Evolutionary conservation across 2,113 vertebrate genomes (phyloP).

Genomic region (Podocnemis expansa): DNA sequence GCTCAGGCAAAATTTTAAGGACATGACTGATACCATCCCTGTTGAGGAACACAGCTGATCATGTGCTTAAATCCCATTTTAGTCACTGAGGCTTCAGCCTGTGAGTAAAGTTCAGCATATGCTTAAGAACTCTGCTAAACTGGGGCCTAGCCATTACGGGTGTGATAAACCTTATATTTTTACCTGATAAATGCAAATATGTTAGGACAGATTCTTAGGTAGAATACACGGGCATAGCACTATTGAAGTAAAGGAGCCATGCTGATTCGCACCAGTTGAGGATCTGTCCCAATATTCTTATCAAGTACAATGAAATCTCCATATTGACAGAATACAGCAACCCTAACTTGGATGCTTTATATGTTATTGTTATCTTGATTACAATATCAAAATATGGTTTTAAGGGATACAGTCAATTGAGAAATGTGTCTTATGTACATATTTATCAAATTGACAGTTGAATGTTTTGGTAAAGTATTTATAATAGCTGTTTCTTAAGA

Average conservation of each 20-base stretch:
- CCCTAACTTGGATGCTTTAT: conserved; percentile 20
- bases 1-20: not conserved
- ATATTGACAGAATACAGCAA: conserved; percentile 13
- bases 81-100: not conserved
- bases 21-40: not conserved
- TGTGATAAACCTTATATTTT: too few relatives aligned
- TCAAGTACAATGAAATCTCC: not conserved
- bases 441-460: conserved; percentile 19
- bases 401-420: not conserved
- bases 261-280: conserved; percentile 41
- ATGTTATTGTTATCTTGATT: not conserved
- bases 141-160: not conserved
- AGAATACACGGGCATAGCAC: conserved; percentile 14
- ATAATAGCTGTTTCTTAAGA: conserved; percentile 38
- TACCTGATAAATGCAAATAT: not conserved
- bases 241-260: conserved; percentile 34
- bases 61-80: not conserved
- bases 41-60: not conserved
- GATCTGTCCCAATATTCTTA: not conserved
- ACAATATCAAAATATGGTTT: not conserved
- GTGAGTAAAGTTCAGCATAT: not conserved
- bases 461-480: conserved; percentile 36
- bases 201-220: conserved; percentile 23
- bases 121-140: not conserved
- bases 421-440: not conserved